A percentile compares a stretch with the other conserved stretches of the same genome.
These are phyloP conservation scores for Crenichthys baileyi DNA, from an alignment of 2,797 vertebrate species.

Conservation along the genomic window DNA sequence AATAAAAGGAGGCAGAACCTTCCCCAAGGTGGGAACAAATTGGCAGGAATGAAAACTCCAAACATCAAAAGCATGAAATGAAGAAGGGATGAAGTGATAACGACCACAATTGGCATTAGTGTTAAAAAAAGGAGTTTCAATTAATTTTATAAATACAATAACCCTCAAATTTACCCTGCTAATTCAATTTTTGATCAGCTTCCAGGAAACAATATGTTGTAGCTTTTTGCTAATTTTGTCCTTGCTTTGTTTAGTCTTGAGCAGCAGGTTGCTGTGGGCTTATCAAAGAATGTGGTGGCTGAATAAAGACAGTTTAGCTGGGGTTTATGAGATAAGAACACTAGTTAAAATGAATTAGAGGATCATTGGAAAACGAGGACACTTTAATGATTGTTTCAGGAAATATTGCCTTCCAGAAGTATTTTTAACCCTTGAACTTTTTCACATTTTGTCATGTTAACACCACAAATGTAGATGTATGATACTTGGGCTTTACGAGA, in stretches of 20 bases:
- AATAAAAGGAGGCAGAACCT: neutral
- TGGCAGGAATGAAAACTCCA: no score
- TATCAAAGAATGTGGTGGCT: neutral
- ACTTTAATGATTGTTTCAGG: slow-evolving; percentile 1
- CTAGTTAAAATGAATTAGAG: neutral
- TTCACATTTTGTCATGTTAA: slow-evolving; percentile 2
- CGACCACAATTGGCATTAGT: neutral
- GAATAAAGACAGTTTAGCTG: neutral
- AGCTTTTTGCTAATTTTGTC: no score
- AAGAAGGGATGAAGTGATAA: neutral
- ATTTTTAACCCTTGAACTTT: neutral
- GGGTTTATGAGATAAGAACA: neutral
- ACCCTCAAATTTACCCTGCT: neutral
- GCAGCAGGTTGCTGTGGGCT: no score
- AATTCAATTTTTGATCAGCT: neutral
- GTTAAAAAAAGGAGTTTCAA: neutral
- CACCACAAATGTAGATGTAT: neutral
- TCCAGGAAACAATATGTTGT: neutral
- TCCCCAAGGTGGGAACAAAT: neutral
- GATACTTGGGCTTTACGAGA: neutral
- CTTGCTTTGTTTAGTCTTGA: neutral
- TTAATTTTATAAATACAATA: neutral
- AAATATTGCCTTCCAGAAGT: neutral
- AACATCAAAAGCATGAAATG: neutral
- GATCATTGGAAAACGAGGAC: neutral